Evolutionary conservation across 1,140 invertebrate species (phyloP).

Genomic region (Pseudomyrmex pallidus): DNA sequence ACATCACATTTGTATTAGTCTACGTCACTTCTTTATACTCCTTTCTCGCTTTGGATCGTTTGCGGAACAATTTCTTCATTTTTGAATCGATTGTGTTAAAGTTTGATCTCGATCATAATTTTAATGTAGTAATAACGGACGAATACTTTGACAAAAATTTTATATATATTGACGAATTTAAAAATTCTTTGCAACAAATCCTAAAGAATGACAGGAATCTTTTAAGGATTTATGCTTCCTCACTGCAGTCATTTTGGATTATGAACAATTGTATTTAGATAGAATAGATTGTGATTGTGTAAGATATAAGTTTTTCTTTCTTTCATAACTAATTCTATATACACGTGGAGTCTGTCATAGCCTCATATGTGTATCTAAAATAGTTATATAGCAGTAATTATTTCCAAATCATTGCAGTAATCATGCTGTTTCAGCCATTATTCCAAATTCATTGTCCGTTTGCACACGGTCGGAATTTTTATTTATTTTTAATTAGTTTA

Average conservation of each 20-base stretch:
- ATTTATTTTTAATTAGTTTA: too few species aligned
- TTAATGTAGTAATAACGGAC: slow-evolving; percentile 40
- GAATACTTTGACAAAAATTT: slow-evolving; percentile 39
- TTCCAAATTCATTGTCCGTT: too few species aligned
- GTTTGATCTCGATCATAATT: slow-evolving; percentile 67
- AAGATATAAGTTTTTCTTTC: neutral
- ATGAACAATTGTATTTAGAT: neutral
- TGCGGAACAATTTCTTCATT: slow-evolving; percentile 47
- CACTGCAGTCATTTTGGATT: slow-evolving; percentile 3
- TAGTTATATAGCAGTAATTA: too few species aligned
- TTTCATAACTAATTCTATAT: neutral
- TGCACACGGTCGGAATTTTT: too few species aligned
- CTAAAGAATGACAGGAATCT: neutral
- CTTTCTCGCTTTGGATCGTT: slow-evolving; percentile 63
- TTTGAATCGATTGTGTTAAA: slow-evolving; percentile 45
- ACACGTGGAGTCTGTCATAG: too few species aligned
- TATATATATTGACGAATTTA: slow-evolving; percentile 46
- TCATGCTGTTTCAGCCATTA: too few species aligned
- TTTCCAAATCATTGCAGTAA: too few species aligned
- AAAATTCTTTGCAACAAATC: slow-evolving; percentile 3
- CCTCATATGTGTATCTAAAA: too few species aligned
- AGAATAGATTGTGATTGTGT: neutral
- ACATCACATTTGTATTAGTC: slow-evolving; percentile 26
- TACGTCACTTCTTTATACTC: slow-evolving; percentile 48
- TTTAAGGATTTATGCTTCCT: neutral